These are phyloP conservation scores for Callorhinus ursinus DNA, from an alignment of 2,113 vertebrate species.

Conservation along the genomic window DNA sequence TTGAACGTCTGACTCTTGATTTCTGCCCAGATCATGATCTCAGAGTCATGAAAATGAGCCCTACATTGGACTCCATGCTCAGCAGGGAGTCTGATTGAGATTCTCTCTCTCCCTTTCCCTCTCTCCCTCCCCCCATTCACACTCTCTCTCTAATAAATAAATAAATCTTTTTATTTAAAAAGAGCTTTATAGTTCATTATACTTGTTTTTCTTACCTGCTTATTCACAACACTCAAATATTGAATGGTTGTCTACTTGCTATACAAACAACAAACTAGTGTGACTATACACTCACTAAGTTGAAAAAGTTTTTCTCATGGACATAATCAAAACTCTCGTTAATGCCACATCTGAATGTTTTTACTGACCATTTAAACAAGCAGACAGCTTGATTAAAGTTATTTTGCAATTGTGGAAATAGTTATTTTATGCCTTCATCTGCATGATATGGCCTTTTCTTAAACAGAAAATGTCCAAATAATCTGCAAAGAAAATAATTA, in stretches of 20 bases:
- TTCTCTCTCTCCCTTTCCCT: neutral
- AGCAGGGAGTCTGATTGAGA: neutral
- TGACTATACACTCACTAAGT: neutral
- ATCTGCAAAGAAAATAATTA: neutral
- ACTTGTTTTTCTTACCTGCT: neutral
- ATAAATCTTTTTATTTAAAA: neutral
- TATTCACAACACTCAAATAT: neutral
- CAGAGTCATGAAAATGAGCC: neutral
- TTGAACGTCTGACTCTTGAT: neutral
- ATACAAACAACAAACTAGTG: neutral
- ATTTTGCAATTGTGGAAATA: neutral
- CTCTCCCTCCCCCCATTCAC: neutral
- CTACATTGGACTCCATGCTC: neutral
- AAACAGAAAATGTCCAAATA: neutral
- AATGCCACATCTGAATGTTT: neutral
- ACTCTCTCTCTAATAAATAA: neutral
- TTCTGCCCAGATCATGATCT: neutral
- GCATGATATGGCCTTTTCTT: neutral
- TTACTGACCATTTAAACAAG: neutral
- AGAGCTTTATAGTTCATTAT: neutral
- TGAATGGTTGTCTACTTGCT: neutral
- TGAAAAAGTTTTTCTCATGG: neutral
- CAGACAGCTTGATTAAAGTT: neutral
- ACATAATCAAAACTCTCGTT: neutral
- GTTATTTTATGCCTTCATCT: neutral